These are phyloP conservation scores for Phalanger gymnotis DNA, from an alignment of 2,797 vertebrate species.

Conservation along the genomic window DNA sequence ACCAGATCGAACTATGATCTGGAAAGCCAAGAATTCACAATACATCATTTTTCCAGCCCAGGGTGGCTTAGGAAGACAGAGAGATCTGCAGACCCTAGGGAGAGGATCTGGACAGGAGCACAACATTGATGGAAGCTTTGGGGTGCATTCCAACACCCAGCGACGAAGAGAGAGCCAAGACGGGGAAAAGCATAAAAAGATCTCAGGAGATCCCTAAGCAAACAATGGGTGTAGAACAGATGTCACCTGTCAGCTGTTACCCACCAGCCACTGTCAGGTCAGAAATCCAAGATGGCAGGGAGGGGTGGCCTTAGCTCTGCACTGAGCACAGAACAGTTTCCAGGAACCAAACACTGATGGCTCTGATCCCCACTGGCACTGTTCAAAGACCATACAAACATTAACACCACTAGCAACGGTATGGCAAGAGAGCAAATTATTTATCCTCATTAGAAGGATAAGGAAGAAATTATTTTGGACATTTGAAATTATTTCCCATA, in stretches of 20 bases:
- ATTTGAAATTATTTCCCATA: neutral
- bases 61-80: neutral
- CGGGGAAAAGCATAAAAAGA: neutral
- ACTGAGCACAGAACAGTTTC: neutral
- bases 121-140: neutral
- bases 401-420: neutral
- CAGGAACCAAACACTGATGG: neutral
- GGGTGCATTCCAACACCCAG: neutral
- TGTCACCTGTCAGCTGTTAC: conserved; percentile 21
- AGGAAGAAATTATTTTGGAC: neutral
- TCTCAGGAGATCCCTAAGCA: neutral
- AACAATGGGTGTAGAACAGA: neutral
- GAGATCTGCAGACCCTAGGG: neutral
- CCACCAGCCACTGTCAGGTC: conserved; percentile 48
- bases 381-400: conserved; percentile 25
- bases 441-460: neutral
- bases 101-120: neutral
- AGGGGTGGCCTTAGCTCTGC: neutral
- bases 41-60: neutral
- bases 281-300: conserved; percentile 32
- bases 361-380: neutral
- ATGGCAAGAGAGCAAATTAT: neutral
- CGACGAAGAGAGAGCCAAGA: neutral
- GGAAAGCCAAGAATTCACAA: neutral
- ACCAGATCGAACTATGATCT: neutral